These are phyloP conservation scores for Lycocerus yunnanus DNA, from an alignment of 2,888 invertebrate species.

Conservation along the genomic window DNA sequence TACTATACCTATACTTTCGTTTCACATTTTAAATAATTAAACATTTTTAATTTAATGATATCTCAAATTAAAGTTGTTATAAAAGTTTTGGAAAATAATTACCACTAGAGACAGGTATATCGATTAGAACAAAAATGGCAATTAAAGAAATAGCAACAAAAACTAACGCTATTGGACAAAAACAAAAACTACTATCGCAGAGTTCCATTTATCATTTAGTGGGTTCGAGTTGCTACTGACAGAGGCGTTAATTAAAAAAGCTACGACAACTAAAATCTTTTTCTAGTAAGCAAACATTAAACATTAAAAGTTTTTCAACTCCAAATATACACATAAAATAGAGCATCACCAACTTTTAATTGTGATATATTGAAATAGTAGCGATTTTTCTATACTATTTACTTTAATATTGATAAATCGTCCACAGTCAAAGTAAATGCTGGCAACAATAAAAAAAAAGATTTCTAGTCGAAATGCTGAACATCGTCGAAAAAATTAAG, in stretches of 20 bases:
- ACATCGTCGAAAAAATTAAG: background rate
- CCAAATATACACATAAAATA: background rate
- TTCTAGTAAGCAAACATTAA: constrained; percentile 5
- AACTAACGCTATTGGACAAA: constrained; percentile 30
- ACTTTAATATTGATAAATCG: background rate
- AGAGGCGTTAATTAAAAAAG: constrained; percentile 35
- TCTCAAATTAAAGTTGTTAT: background rate
- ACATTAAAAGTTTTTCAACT: constrained; percentile 2
- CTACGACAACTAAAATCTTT: constrained; percentile 28
- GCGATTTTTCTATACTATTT: background rate
- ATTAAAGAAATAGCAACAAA: constrained; percentile 16
- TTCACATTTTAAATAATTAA: constrained; percentile 15
- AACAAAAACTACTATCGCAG: constrained; percentile 26
- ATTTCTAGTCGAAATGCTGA: background rate
- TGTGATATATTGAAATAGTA: background rate
- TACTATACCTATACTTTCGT: background rate
- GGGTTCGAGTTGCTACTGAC: constrained; percentile 36
- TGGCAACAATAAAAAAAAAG: background rate
- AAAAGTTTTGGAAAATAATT: background rate
- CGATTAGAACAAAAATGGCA: constrained; percentile 4
- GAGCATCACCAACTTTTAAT: background rate
- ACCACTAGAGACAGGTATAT: background rate
- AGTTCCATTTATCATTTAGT: constrained; percentile 35
- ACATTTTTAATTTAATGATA: background rate
- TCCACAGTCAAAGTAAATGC: background rate